Percentiles rank a stretch among this genome's conserved stretches.
phyloP scores from a whole-genome alignment of 2,797 vertebrate genomes.

The Lepidocolaptes lacrymiger region DNA sequence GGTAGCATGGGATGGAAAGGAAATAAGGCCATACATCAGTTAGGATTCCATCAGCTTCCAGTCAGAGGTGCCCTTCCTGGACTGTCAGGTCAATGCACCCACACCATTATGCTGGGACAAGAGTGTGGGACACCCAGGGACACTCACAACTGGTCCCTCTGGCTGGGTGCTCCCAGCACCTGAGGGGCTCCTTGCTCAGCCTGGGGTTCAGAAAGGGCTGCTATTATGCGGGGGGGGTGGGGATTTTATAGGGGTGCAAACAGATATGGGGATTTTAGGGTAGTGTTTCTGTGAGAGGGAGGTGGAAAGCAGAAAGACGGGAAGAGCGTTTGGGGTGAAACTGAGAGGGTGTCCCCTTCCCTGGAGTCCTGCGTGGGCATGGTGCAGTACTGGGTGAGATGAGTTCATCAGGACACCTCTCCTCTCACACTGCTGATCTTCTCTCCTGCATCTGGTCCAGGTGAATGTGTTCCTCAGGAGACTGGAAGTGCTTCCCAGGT shows the following conservation, averaged over 20 bases:
- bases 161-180: not conserved
- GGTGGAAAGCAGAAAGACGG: not conserved
- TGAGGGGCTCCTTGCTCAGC: not conserved
- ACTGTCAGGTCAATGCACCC: not conserved
- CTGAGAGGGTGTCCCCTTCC: not conserved
- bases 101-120: fast-evolving
- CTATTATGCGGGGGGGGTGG: fast-evolving
- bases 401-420: not conserved
- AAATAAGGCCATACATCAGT: not conserved
- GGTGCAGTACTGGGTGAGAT: not conserved
- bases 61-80: not conserved
- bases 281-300: not conserved
- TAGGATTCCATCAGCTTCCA: not conserved
- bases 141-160: not conserved
- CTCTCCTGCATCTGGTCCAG: constrained; percentile 69
- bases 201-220: not conserved
- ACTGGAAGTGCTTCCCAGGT: constrained; percentile 63
- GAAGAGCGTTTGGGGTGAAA: fast-evolving
- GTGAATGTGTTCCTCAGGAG: constrained; percentile 87
- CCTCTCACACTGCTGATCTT: not conserved
- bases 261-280: not conserved
- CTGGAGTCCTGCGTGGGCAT: not conserved
- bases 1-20: not conserved
- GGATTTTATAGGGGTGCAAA: not conserved
- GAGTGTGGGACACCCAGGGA: not conserved